Base-by-base conservation (phyloP, 1,140 invertebrate genomes). In the Drosophila oshimai region DNA sequence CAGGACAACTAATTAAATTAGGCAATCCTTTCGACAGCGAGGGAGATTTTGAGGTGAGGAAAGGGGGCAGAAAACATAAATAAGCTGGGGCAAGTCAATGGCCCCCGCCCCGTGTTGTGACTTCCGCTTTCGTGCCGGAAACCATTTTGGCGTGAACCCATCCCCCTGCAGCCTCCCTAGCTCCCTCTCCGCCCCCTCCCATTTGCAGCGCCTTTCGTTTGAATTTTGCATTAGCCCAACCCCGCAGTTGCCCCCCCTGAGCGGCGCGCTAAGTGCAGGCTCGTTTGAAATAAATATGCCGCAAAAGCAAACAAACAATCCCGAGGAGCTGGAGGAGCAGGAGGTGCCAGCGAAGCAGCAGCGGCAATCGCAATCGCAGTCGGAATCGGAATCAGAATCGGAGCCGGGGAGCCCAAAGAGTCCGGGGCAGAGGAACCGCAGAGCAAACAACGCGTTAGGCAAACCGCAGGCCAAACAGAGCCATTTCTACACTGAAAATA, bases 261-360 rank as follows among this genome's bases (percentile, higher is more conserved):
- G 36, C 37, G 20, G 24, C 9, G 60, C 54, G 78, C 81, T 84
- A 84, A 84, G 80, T 84, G 80, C 80, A 86, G 71, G 75, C 80
- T 84, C 80, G 67, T 84, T 87, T 86, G 67, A 87, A 86, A 86
- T 86, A 86, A 86, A 86, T 86, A 86, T 86, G 75, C 80, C 80
- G 80, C 80, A 87, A 86, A 65, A 76, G 76, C 81, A 86, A 86
- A 86, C 80, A 86, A 86, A 80, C 80, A 87, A 80, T 87, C 72
- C 64, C 37, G 53, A 41, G 77, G 46, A 51, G 34, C 39, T 15
- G 17, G 34, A 5, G 36, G 1, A n/a, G 24, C n/a, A 6, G 15
- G 31, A 10, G n/a, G 74, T 39, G 44, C 12, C 12, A 36, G 68
- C 22, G 20, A 17, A 13, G 49, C 5, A 17, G 29, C 64, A 69